Evolutionary conservation across 2,888 invertebrate species (phyloP).

Genomic region (Blastobasis adustella): DNA sequence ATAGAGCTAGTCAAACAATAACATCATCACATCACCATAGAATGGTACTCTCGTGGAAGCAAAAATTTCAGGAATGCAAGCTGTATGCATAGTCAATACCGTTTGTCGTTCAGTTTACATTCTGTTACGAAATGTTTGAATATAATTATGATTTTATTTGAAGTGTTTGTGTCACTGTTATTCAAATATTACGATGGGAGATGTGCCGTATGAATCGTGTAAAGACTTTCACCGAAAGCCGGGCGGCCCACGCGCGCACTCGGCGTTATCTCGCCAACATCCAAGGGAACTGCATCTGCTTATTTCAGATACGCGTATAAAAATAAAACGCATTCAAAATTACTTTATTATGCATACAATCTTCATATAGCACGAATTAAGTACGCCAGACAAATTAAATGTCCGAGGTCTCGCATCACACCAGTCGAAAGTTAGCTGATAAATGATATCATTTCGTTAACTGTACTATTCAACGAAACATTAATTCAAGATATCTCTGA

Average conservation of each 20-base stretch:
- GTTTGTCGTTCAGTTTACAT: constrained; percentile 12
- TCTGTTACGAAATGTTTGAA: constrained; percentile 15
- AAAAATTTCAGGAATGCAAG: constrained; percentile 11
- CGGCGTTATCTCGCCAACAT: constrained; percentile 2
- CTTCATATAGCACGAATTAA: too few species aligned
- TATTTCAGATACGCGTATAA: too few species aligned
- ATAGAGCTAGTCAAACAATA: constrained; percentile 5
- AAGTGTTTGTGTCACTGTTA: constrained; percentile 11
- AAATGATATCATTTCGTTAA: constrained; percentile 35
- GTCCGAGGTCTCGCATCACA: too few species aligned
- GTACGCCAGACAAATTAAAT: too few species aligned
- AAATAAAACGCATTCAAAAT: too few species aligned
- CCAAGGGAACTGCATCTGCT: not conserved
- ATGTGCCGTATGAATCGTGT: constrained; percentile 4
- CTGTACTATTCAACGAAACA: constrained; percentile 29
- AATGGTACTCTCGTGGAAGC: constrained; percentile 14
- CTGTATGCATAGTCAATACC: constrained; percentile 18
- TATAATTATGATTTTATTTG: constrained; percentile 9
- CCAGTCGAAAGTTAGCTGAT: constrained; percentile 28
- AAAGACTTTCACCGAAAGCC: constrained; percentile 27
- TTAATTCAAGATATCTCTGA: constrained; percentile 32
- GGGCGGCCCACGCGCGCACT: constrained; percentile 19
- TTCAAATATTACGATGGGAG: constrained; percentile 15
- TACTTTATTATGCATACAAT: too few species aligned
- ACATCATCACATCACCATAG: constrained; percentile 1